These are phyloP conservation scores for Bombylius major DNA, from an alignment of 2,888 invertebrate species.

Conservation along the genomic window DNA sequence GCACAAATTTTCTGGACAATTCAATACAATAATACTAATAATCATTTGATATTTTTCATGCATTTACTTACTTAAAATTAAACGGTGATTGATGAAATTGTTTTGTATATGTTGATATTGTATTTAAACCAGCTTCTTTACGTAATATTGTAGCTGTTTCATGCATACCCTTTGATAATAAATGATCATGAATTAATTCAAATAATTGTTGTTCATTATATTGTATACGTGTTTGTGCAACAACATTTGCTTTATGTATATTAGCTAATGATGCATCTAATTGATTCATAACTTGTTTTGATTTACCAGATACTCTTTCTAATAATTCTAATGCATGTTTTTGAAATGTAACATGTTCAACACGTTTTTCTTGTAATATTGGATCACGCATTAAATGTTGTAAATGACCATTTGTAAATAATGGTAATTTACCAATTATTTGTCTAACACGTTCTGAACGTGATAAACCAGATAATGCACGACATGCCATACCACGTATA, in stretches of 20 bases:
- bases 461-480: conserved; percentile 84
- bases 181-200: conserved; percentile 81
- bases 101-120: conserved; percentile 31
- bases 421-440: conserved; percentile 87
- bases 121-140: conserved; percentile 56
- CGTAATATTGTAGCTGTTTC: conserved; percentile 63
- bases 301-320: conserved; percentile 81
- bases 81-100: conserved; percentile 35
- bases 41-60: too few species aligned
- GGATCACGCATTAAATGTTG: conserved; percentile 95
- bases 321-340: conserved; percentile 83
- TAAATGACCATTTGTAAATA: conserved; percentile 85
- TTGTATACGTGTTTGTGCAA: conserved; percentile 89
- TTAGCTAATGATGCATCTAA: conserved; percentile 78
- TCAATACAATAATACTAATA: too few species aligned
- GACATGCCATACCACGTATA: conserved; percentile 84
- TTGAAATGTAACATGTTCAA: conserved; percentile 92
- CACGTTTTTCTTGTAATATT: conserved; percentile 88
- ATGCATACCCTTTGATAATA: conserved; percentile 58
- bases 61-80: conserved; percentile 16
- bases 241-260: conserved; percentile 86
- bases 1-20: too few species aligned
- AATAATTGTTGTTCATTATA: conserved; percentile 89
- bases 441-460: conserved; percentile 87
- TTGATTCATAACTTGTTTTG: conserved; percentile 61